Conservation (phyloP, 2,113 vertebrate species). For the Labeo rohita region DNA sequence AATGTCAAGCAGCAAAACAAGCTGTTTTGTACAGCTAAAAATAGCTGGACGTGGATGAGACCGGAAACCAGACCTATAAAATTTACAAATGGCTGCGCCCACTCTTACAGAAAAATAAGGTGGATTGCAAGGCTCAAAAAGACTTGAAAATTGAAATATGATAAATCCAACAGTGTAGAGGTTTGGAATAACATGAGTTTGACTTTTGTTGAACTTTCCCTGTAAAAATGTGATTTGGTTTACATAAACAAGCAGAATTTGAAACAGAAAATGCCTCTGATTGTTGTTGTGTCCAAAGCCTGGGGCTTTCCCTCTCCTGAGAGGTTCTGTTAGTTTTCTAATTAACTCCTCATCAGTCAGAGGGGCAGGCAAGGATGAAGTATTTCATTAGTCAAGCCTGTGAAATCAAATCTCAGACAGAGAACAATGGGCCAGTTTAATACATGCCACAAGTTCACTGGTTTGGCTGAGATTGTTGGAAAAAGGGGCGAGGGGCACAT, state of each 20-base stretch:
- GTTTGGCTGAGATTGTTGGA: slow-evolving; percentile 45
- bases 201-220: background rate
- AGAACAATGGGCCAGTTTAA: slow-evolving; percentile 72
- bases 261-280: slow-evolving; percentile 45
- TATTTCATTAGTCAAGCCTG: slow-evolving; percentile 75
- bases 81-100: no score
- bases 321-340: slow-evolving; percentile 61
- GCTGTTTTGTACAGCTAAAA: no score
- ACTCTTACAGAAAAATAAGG: no score
- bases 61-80: no score
- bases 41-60: no score
- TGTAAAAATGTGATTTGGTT: background rate
- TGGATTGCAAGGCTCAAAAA: background rate
- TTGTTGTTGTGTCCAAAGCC: slow-evolving; percentile 45
- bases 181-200: background rate
- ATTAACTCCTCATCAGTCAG: slow-evolving; percentile 59
- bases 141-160: background rate
- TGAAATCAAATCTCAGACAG: slow-evolving; percentile 57
- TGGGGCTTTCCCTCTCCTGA: slow-evolving; percentile 5
- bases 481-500: slow-evolving; percentile 33
- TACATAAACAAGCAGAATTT: slow-evolving; percentile 22
- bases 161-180: background rate
- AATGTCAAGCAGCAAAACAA: no score
- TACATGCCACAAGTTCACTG: slow-evolving; percentile 65
- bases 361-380: slow-evolving; percentile 65